Percentiles rank a stretch among this genome's conserved stretches.
These are phyloP conservation scores for Hydrophis major DNA, from an alignment of 2,797 vertebrate genomes.

Conservation along the genomic window DNA sequence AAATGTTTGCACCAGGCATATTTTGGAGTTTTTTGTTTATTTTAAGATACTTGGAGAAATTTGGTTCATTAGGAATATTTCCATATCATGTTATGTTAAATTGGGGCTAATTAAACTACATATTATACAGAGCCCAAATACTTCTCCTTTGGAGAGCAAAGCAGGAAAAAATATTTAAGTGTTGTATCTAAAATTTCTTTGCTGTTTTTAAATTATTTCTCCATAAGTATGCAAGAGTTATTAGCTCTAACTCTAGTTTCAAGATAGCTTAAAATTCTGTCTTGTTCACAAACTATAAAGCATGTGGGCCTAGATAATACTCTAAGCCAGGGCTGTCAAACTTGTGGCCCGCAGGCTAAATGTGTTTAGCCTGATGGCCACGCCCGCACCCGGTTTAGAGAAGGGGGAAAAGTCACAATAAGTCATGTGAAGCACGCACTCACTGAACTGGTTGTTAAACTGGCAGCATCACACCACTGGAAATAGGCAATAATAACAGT, in stretches of 20 bases:
- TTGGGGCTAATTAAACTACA: neutral
- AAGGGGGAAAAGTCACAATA: too few species aligned
- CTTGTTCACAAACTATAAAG: neutral
- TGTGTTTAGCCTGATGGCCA: too few species aligned
- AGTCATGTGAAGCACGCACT: too few species aligned
- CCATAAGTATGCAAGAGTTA: neutral
- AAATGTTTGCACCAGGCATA: slow-evolving; percentile 81
- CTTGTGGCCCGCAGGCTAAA: too few species aligned
- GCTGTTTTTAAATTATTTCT: neutral
- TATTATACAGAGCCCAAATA: neutral
- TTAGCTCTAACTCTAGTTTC: neutral
- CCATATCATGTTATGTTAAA: neutral
- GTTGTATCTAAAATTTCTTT: neutral
- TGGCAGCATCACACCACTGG: too few species aligned
- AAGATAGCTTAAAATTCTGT: neutral
- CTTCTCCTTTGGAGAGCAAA: neutral
- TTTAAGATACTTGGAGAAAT: neutral
- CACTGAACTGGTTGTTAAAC: too few species aligned
- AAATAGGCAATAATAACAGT: neutral
- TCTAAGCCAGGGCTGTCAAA: neutral
- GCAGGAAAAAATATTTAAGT: neutral
- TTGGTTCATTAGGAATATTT: neutral
- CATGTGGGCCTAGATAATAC: neutral
- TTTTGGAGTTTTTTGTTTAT: slow-evolving; percentile 54
- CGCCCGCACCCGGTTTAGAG: too few species aligned